Evolutionary conservation across 2,113 vertebrate genomes (phyloP), one percentile per base, ranked within the genome.

Genomic region (Prionailurus viverrinus): DNA sequence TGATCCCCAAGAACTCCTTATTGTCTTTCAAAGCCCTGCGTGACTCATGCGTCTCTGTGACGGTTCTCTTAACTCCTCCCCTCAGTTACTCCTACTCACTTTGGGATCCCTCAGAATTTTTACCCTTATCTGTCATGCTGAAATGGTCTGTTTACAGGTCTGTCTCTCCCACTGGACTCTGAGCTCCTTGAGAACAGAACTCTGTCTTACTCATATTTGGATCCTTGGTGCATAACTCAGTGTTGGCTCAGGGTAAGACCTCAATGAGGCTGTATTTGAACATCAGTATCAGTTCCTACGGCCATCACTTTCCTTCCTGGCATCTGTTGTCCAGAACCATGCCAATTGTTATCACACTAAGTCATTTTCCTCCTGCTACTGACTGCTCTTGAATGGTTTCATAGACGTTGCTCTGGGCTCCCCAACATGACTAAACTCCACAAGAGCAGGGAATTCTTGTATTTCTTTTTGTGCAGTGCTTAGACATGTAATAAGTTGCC

Each of bases 401-500:
- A 48, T 27, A 4, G 23, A 81, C n/a, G 8, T 90, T 61, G 61
- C 41, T n/a, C 18, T 66, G 33, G n/a, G 55, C 39, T 95, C 53
- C 63, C 82, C 36, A 21, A 36, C 87, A 63, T 84, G 55, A 93
- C 48, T 74, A 58, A 83, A 39, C 93, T 92, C 19, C 58, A 18
- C 39, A 66, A 88, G 16, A 84, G 31, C 39, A 80, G 55, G 74
- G 2, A 11, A 4, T 80, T 80, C 61, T 90, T 80, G 7, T 69
- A 76, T 91, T n/a, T 88, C 23, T 85, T 94, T 87, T 66, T 81
- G 58, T 87, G n/a, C 66, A 82, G 31, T 74, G 9, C 55, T 81
- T 92, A 53, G 65, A 29, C 45, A 80, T 16, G n/a, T 83, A 89
- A 65, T 66, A 97, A 92, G 41, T 93, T 94, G 63, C 90, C 29